These are phyloP conservation scores for Melanerpes aurifrons DNA, from an alignment of 2,113 vertebrate genomes.

Conservation along the genomic window DNA sequence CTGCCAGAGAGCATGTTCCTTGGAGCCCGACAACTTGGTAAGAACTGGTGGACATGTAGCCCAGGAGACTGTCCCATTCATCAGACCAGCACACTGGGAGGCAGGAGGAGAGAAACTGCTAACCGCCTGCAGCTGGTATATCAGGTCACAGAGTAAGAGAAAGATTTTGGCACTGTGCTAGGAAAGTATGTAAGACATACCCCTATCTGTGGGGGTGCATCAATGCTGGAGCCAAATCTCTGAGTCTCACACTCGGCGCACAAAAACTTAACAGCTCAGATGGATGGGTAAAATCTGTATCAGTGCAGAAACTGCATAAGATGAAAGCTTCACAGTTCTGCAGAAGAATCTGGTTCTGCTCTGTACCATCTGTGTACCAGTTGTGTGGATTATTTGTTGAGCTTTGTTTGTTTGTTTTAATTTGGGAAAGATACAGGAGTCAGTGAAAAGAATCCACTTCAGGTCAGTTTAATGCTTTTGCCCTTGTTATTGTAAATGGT, in stretches of 20 bases:
- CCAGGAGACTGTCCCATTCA: background rate
- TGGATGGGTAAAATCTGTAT: slow-evolving; percentile 62
- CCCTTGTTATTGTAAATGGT: background rate
- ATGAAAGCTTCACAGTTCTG: slow-evolving; percentile 61
- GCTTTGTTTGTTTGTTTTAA: slow-evolving; percentile 47
- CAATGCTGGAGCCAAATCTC: slow-evolving; percentile 55
- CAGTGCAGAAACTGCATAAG: slow-evolving; percentile 27
- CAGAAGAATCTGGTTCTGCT: slow-evolving; percentile 61
- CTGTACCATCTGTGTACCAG: slow-evolving; percentile 60
- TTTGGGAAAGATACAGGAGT: background rate
- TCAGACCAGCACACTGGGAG: background rate
- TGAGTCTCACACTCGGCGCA: slow-evolving; percentile 62
- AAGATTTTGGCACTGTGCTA: slow-evolving; percentile 14
- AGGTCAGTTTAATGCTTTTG: slow-evolving; percentile 14
- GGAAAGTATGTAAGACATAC: slow-evolving; percentile 54
- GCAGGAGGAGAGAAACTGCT: background rate
- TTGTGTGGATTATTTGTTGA: slow-evolving; percentile 54
- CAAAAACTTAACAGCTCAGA: slow-evolving; percentile 68
- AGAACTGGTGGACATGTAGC: background rate
- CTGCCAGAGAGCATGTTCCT: background rate
- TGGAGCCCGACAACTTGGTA: background rate
- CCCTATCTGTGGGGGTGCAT: slow-evolving; percentile 49
- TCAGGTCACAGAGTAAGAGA: slow-evolving; percentile 39
- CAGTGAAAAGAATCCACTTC: slow-evolving; percentile 19
- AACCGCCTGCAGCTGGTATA: background rate